Base-by-base conservation (phyloP, 2,888 invertebrate genomes). In the Melanchra persicariae region DNA sequence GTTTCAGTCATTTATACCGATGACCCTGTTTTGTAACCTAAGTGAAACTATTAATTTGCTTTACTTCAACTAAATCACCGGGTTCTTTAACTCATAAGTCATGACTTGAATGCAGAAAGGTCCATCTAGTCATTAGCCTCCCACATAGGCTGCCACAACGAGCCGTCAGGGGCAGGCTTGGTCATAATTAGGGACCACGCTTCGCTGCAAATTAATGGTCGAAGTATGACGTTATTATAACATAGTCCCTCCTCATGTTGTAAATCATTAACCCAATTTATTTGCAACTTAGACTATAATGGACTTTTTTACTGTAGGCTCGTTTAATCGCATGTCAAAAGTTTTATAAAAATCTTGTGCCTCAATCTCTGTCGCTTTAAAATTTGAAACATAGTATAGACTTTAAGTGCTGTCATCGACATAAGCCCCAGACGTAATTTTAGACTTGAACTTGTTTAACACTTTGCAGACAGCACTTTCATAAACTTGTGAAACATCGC, bases 171-270 rank as follows among this genome's bases (percentile, higher is more conserved):
- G 49, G 52, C 80, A 67, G 66, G 40, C 60, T 22, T 67, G 52
- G 45, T 74, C 67, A 68, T 63, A 68, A 68, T 68, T 62, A 74
- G 62, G 58, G 40, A 59, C 49, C 62, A 52, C 47, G 55, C 45
- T 58, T 55, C 49, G 62, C 62, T 70, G 52, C 22, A 52, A 65
- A 83, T 74, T 67, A 69, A 79, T 82, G 74, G 74, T 47, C 51
- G 37, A 75, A 74, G 40, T 92, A 64, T 52, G 54, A 72, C 68
- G 59, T 64, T 59, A 59, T 74, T 73, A 68, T 54, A 64, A 58
- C 58, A 59, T 59, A 60, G 22, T 24, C 45, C 9, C 45, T 47
- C 51, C 45, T 47, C 62, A 69, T 52, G 24, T 55, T 63, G 62
- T 59, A 67, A 61, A 74, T 74, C 49, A 80, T 67, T 77, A 54